phyloP scores from a whole-genome alignment of 2,888 invertebrate species.

The Clunio marinus region DNA sequence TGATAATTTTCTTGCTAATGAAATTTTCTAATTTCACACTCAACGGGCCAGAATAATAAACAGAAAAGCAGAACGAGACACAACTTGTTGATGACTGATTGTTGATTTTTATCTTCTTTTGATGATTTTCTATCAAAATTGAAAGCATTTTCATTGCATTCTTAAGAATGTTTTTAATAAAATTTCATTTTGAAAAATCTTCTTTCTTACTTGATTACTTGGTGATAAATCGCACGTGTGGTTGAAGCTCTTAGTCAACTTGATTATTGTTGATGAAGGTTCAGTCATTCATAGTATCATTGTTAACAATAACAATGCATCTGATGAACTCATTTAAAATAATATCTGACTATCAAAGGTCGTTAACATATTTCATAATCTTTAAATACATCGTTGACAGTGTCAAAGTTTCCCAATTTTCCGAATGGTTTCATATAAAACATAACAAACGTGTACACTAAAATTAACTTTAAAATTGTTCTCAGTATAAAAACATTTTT shows the following conservation, averaged over 20 bases:
- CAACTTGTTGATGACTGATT: constrained; percentile 3
- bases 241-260: too few species aligned
- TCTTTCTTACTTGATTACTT: not conserved
- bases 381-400: too few species aligned
- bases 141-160: not conserved
- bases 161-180: not conserved
- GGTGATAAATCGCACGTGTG: not conserved
- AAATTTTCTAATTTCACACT: constrained; percentile 26
- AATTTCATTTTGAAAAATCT: not conserved
- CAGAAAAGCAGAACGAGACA: not conserved
- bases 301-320: too few species aligned
- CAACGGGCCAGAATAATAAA: constrained; percentile 7
- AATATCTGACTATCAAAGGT: too few species aligned
- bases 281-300: too few species aligned
- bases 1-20: constrained; percentile 18
- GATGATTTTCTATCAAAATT: not conserved
- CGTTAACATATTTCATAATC: too few species aligned
- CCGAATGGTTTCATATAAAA: not conserved
- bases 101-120: not conserved
- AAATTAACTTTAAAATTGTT: not conserved
- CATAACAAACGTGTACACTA: not conserved
- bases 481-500: constrained; percentile 6
- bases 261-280: too few species aligned
- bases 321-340: too few species aligned
- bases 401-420: constrained; percentile 14